A percentile compares a stretch with the other conserved stretches of the same genome.
These are phyloP conservation scores for Cyclargus thomasi DNA, from an alignment of 1,140 invertebrate genomes.

Conservation along the genomic window DNA sequence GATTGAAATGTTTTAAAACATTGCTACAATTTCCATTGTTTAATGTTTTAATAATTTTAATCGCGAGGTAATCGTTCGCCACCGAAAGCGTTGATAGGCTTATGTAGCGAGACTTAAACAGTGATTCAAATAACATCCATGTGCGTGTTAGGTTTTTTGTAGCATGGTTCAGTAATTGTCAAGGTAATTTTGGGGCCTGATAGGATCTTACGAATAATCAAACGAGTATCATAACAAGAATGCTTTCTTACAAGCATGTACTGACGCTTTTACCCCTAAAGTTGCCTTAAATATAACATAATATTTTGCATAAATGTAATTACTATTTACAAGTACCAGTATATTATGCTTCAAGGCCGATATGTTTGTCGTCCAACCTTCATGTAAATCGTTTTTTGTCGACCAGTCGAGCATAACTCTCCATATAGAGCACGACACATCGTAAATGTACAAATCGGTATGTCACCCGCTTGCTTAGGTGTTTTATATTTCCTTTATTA, in stretches of 20 bases:
- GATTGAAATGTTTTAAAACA: conserved; percentile 1
- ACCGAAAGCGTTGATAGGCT: neutral
- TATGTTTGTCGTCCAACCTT: neutral
- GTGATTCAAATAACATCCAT: neutral
- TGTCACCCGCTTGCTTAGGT: neutral
- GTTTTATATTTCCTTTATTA: neutral
- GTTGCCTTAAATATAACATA: too few relatives aligned
- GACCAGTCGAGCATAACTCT: conserved; percentile 4
- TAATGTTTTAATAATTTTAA: neutral
- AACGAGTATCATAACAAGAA: too few relatives aligned
- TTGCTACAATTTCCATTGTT: neutral
- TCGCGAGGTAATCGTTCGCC: neutral
- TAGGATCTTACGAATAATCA: too few relatives aligned
- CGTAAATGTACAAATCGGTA: neutral
- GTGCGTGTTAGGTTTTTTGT: neutral
- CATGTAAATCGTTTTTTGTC: neutral
- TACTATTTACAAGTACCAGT: neutral
- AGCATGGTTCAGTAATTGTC: neutral
- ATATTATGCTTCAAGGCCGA: neutral
- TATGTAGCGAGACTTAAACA: neutral
- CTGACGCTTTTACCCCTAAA: too few relatives aligned
- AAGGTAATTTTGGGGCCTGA: neutral
- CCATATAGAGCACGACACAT: neutral
- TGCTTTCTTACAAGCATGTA: too few relatives aligned
- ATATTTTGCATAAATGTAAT: neutral